Percentiles rank a stretch among this genome's conserved stretches.
Evolutionary conservation across 2,888 invertebrate genomes (phyloP).

Genomic region (Clepsis dumicolana): DNA sequence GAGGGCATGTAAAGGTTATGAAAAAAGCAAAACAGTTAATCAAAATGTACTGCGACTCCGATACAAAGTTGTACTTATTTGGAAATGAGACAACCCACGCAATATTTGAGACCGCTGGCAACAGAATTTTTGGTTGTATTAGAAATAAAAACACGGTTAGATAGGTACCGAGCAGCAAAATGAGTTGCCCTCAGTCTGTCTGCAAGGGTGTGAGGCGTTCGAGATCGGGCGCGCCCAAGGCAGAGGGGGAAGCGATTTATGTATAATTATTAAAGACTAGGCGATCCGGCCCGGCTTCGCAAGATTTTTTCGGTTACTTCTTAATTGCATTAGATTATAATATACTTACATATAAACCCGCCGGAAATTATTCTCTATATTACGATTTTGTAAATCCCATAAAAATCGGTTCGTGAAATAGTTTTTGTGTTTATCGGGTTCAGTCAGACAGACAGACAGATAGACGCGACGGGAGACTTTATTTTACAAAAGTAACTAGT

Average conservation of each 20-base stretch:
- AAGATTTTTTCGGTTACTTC: no score
- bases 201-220: conserved; percentile 82
- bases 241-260: conserved; percentile 43
- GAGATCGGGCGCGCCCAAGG: conserved; percentile 63
- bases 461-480: no score
- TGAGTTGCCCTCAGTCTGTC: conserved; percentile 83
- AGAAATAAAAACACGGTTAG: conserved; percentile 83
- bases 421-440: no score
- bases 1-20: conserved; percentile 2
- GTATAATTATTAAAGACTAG: not conserved
- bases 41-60: not conserved
- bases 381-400: no score
- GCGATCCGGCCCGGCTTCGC: no score
- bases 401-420: no score
- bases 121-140: conserved; percentile 58
- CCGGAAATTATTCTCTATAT: no score
- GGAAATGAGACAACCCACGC: conserved; percentile 31
- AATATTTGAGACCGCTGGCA: conserved; percentile 14
- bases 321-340: no score
- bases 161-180: conserved; percentile 81
- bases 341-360: no score
- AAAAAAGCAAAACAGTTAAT: not conserved
- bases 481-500: no score
- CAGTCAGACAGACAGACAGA: no score
- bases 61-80: conserved; percentile 16